Evolutionary conservation across 1,140 invertebrate genomes (phyloP).

Genomic region (Hypsibius dujardini): DNA sequence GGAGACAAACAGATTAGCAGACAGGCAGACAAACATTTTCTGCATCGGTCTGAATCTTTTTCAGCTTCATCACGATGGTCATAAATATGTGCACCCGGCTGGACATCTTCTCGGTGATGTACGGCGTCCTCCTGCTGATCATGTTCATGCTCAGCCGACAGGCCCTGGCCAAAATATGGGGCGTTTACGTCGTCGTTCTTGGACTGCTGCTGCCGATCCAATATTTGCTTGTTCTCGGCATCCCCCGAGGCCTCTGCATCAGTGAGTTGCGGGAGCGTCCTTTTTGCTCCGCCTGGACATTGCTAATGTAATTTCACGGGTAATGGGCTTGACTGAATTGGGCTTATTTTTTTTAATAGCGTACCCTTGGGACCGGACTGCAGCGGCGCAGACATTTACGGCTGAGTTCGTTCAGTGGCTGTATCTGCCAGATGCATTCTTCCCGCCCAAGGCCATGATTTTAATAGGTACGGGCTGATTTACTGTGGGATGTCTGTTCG

Average conservation of each 20-base stretch:
- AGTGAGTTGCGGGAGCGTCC: conserved; percentile 28
- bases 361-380: conserved; percentile 50
- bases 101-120: conserved; percentile 72
- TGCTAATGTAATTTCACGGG: not conserved
- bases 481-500: no score
- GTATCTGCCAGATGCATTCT: conserved; percentile 60
- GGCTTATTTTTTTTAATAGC: conserved; percentile 37
- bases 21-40: no score
- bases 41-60: no score
- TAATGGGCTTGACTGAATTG: conserved; percentile 16
- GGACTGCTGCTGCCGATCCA: conserved; percentile 64
- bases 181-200: conserved; percentile 60
- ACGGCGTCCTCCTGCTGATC: conserved; percentile 63
- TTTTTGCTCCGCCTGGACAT: not conserved
- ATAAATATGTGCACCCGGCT: conserved; percentile 68
- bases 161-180: conserved; percentile 59
- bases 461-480: no score
- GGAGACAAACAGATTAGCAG: no score
- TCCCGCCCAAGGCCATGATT: conserved; percentile 55
- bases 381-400: conserved; percentile 29
- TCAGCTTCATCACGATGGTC: conserved; percentile 54
- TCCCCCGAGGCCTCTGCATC: conserved; percentile 48
- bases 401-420: conserved; percentile 65
- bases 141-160: conserved; percentile 51
- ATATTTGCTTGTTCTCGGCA: conserved; percentile 66